Evolutionary conservation across 1,140 invertebrate genomes (phyloP), one percentile per base, ranked within the genome.

Genomic region (Hypothenemus hampei): DNA sequence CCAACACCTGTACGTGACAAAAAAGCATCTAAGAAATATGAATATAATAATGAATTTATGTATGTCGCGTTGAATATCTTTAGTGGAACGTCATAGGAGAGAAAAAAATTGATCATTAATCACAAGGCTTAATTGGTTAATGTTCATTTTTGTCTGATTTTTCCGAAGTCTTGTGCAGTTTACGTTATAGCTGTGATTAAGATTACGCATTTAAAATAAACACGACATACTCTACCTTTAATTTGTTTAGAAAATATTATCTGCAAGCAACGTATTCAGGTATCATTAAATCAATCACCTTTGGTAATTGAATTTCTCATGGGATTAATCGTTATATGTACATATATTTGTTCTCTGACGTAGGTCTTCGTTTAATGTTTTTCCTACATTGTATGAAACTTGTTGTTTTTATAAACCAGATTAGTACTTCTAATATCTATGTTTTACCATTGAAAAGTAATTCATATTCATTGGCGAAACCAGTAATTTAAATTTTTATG

Each of bases 1-100:
- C 50, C 40, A 53, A 53, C 50, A 53, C 50, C 50, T 53, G 50
- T 53, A 43, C 26, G 50, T 44, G 39, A 51, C 48, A 41, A 29
- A 40, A 49, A 49, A 33, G 37, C 43, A 45, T 45, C 22, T 10
- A 29, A 18, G 21, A 21, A 47, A 47, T n/a, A 47, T 4, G 31
- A 47, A 47, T 21, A 4, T 10, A 7, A 47, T 47, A 47, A n/a
- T n/a, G n/a, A 47, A 47, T 47, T 20, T 11, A 47, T 47, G 31
- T 21, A 35, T n/a, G 45, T 20, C 26, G 16, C 19, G 29, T 35
- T 33, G 24, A 15, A 45, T 29, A 11, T 26, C 23, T 26, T 43
- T 26, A 24, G 43, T 45, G 19, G 13, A 40, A 8, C n/a, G n/a
- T n/a, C n/a, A n/a, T n/a, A n/a, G n/a, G n/a, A n/a, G n/a, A n/a